These are phyloP conservation scores for Cataglyphis albicans DNA, from an alignment of 2,888 invertebrate species.

Conservation along the genomic window DNA sequence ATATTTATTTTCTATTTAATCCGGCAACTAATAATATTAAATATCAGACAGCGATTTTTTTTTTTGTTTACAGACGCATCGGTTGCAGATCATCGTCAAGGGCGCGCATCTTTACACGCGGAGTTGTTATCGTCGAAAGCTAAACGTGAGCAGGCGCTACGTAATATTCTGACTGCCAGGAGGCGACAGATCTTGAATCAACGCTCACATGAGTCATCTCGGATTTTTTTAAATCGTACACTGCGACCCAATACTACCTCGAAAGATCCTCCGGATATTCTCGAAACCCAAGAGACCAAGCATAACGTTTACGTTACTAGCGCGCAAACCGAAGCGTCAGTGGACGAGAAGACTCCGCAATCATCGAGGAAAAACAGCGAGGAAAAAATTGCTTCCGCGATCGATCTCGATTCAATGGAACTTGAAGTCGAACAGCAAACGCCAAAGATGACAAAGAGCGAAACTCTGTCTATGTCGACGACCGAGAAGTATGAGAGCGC, in stretches of 20 bases:
- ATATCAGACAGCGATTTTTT: background rate
- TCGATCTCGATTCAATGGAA: conserved; percentile 34
- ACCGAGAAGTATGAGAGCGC: conserved; percentile 50
- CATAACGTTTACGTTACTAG: conserved; percentile 78
- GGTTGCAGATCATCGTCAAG: conserved; percentile 76
- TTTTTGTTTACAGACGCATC: conserved; percentile 75
- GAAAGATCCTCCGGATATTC: conserved; percentile 72
- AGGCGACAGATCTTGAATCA: conserved; percentile 88
- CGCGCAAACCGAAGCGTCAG: conserved; percentile 39
- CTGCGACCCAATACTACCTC: conserved; percentile 55
- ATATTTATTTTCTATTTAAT: background rate
- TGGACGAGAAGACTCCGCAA: conserved; percentile 52
- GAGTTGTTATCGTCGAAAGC: conserved; percentile 79
- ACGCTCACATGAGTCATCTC: conserved; percentile 80
- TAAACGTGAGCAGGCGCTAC: conserved; percentile 81
- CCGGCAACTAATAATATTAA: background rate
- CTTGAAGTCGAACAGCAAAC: conserved; percentile 30
- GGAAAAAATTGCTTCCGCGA: conserved; percentile 18
- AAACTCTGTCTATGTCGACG: conserved; percentile 42
- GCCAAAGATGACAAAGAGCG: conserved; percentile 35
- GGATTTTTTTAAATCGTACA: conserved; percentile 57
- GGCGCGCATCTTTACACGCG: conserved; percentile 76
- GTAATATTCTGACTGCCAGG: conserved; percentile 88
- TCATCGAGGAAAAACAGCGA: conserved; percentile 17
- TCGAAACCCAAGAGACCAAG: conserved; percentile 81